These are phyloP conservation scores for Oxyruncus cristatus DNA, from an alignment of 2,113 vertebrate genomes.

Conservation along the genomic window DNA sequence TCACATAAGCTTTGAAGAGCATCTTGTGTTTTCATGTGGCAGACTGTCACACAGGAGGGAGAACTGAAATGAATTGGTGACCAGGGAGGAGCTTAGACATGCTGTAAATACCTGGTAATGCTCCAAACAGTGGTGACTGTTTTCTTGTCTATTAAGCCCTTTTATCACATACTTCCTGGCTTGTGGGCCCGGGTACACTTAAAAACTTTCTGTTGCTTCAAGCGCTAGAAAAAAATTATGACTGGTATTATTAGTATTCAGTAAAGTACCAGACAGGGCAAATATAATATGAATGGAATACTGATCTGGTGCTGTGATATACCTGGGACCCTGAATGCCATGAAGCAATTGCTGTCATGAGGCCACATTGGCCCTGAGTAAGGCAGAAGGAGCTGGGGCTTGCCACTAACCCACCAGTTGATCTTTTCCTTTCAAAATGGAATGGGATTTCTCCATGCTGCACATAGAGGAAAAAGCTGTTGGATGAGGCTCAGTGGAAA, in stretches of 20 bases:
- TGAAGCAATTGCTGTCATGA: not conserved
- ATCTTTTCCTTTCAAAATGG: not conserved
- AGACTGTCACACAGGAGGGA: slow-evolving; percentile 7
- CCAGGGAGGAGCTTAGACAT: not conserved
- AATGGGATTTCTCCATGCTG: not conserved
- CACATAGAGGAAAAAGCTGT: not conserved
- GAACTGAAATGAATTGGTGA: not conserved
- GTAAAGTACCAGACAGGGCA: not conserved
- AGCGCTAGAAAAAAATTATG: not conserved
- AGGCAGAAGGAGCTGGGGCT: not conserved
- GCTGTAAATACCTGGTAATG: not conserved
- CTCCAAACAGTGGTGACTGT: not conserved
- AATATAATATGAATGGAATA: not conserved
- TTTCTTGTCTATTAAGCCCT: not conserved
- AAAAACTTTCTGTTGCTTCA: not conserved
- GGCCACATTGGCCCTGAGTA: no score
- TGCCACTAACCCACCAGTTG: not conserved
- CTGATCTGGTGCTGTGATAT: not conserved
- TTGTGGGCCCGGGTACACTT: not conserved
- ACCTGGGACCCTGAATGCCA: not conserved
- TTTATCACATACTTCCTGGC: not conserved
- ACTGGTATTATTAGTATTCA: not conserved
- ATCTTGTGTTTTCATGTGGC: slow-evolving; percentile 19
- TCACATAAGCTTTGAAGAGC: slow-evolving; percentile 8
- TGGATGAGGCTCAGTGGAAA: not conserved